A percentile compares a stretch with the other conserved stretches of the same genome.
Conservation (phyloP, 1,140 invertebrate genomes). For the Phocides pigmalion region DNA sequence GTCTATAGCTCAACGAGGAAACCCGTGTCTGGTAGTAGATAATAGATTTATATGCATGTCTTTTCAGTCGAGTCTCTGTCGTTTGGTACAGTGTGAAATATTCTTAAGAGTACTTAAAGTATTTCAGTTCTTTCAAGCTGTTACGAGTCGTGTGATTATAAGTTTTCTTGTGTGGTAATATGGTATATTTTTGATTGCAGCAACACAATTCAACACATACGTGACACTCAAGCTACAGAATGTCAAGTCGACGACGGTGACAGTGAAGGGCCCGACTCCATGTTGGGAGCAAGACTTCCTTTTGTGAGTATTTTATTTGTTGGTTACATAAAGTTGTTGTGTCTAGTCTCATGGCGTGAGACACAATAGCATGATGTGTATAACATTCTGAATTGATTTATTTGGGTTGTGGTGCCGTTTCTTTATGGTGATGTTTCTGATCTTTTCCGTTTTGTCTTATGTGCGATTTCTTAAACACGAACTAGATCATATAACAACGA, state of each 20-base stretch:
- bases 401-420: background rate
- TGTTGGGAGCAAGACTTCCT: conserved; percentile 99
- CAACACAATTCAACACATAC: conserved; percentile 94
- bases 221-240: conserved; percentile 98
- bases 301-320: conserved; percentile 92
- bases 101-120: conserved; percentile 14
- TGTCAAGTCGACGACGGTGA: conserved; percentile 98
- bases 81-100: background rate
- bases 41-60: background rate
- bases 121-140: background rate
- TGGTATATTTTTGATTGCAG: conserved; percentile 80
- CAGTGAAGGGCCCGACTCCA: conserved; percentile 97
- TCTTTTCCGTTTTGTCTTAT: background rate
- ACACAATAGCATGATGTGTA: background rate
- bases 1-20: no score
- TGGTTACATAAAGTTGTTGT: conserved; percentile 29
- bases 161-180: conserved; percentile 21
- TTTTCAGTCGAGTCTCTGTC: background rate
- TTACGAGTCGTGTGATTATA: background rate
- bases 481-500: no score
- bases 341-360: conserved; percentile 1
- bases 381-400: conserved; percentile 5
- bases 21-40: no score
- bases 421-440: background rate
- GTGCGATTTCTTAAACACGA: background rate